phyloP scores from a whole-genome alignment of 1,140 invertebrate genomes.

The Drosophila neocordata region DNA sequence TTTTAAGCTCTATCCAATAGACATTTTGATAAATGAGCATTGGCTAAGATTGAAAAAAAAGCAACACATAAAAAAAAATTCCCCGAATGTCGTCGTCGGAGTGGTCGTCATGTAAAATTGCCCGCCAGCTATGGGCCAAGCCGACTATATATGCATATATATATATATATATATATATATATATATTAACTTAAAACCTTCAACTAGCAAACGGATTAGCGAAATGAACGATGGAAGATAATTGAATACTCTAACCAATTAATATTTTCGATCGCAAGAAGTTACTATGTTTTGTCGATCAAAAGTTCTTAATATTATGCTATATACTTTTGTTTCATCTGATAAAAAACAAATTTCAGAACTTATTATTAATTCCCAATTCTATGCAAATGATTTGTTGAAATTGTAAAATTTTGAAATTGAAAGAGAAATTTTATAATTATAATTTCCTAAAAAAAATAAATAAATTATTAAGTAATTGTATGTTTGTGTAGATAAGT shows the following conservation, averaged over 20 bases:
- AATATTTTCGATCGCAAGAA: no score
- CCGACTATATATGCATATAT: not conserved
- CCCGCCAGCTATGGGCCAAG: constrained; percentile 15
- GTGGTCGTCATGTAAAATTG: not conserved
- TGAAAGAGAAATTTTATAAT: no score
- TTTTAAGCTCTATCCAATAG: constrained; percentile 59
- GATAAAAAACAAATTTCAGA: no score
- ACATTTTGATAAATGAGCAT: constrained; percentile 68
- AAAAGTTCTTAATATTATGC: no score
- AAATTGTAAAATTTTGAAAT: no score
- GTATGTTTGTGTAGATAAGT: no score
- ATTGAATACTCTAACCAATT: constrained; percentile 10
- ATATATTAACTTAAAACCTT: constrained; percentile 7
- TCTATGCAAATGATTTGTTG: no score
- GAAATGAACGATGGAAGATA: not conserved
- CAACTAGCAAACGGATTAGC: not conserved
- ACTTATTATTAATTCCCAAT: no score
- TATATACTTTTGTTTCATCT: no score
- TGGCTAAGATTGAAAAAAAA: constrained; percentile 5
- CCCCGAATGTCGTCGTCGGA: constrained; percentile 3
- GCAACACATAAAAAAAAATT: constrained; percentile 18
- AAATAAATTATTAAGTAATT: no score
- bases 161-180: not conserved
- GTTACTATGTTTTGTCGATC: no score
- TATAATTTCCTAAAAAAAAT: no score